A percentile compares a stretch with the other conserved stretches of the same genome.
Conservation (phyloP, 2,797 vertebrate species). For the Oryzias dopingdopingensis region DNA sequence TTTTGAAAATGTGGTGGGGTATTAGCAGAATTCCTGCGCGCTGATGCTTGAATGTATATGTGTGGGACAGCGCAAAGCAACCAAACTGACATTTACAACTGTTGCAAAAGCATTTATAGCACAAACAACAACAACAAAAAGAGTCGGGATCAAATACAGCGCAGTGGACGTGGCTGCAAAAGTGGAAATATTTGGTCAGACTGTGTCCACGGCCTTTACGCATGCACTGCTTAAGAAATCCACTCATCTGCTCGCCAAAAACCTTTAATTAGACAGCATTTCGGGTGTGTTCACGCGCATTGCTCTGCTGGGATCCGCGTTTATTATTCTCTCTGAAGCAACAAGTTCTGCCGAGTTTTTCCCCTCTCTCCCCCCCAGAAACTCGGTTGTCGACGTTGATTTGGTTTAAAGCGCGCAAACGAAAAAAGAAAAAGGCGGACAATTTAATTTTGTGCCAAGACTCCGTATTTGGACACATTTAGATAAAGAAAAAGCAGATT, state of each 20-base stretch:
- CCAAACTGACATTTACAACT: constrained; percentile 57
- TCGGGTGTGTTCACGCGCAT: constrained; percentile 50
- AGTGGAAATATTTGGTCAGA: constrained; percentile 56
- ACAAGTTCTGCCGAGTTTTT: constrained; percentile 55
- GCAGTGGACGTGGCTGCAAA: constrained; percentile 49
- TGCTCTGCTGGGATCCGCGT: constrained; percentile 48
- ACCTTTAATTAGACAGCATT: constrained; percentile 57
- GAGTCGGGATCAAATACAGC: constrained; percentile 51
- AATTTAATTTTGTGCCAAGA: neutral
- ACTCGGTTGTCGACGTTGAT: constrained; percentile 14
- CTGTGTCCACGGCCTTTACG: constrained; percentile 41
- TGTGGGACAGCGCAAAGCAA: constrained; percentile 38
- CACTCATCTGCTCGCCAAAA: constrained; percentile 31
- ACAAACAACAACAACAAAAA: constrained; percentile 44
- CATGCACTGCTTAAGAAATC: constrained; percentile 18
- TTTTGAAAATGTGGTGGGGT: no score
- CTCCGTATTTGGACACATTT: constrained; percentile 14
- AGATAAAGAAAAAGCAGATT: neutral
- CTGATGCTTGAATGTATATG: constrained; percentile 28
- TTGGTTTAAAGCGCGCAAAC: neutral
- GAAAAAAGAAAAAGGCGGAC: neutral
- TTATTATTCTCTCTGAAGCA: constrained; percentile 55
- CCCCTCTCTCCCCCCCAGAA: constrained; percentile 5
- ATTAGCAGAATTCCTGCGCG: constrained; percentile 1
- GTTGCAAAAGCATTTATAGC: constrained; percentile 58